Conservation (phyloP, 2,113 vertebrate species). For the Steatornis caripensis region DNA sequence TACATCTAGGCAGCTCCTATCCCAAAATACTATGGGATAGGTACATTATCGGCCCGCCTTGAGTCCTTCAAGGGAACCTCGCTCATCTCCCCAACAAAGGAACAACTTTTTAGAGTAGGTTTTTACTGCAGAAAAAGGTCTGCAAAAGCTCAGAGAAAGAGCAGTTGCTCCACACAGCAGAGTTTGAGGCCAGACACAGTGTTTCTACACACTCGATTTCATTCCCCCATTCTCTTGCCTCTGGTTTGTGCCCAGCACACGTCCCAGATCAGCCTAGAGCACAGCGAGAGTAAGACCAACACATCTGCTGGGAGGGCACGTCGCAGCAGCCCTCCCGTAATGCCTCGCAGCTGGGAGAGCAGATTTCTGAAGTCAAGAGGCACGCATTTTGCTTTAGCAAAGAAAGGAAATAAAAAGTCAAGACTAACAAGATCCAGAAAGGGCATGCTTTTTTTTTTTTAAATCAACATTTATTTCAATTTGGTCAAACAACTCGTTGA, state of each 20-base stretch:
- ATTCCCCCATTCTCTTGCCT: background rate
- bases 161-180: background rate
- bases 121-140: background rate
- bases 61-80: background rate
- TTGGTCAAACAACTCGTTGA: conserved; percentile 26
- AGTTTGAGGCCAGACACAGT: background rate
- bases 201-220: accelerated
- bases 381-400: background rate
- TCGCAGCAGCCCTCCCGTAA: background rate
- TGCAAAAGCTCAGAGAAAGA: background rate
- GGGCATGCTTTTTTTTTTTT: conserved; percentile 19
- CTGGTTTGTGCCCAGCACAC: background rate
- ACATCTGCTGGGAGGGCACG: background rate
- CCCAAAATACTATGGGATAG: background rate
- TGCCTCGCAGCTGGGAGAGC: background rate
- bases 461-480: conserved; percentile 58
- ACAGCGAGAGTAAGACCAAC: background rate
- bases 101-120: background rate
- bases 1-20: background rate
- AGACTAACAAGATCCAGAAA: conserved; percentile 51
- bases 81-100: background rate
- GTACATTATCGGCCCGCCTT: background rate
- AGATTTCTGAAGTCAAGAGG: background rate
- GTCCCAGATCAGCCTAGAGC: background rate
- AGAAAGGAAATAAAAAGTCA: conserved; percentile 47